phyloP scores from a whole-genome alignment of 2,888 invertebrate genomes.

The Pachymerium ferrugineum region DNA sequence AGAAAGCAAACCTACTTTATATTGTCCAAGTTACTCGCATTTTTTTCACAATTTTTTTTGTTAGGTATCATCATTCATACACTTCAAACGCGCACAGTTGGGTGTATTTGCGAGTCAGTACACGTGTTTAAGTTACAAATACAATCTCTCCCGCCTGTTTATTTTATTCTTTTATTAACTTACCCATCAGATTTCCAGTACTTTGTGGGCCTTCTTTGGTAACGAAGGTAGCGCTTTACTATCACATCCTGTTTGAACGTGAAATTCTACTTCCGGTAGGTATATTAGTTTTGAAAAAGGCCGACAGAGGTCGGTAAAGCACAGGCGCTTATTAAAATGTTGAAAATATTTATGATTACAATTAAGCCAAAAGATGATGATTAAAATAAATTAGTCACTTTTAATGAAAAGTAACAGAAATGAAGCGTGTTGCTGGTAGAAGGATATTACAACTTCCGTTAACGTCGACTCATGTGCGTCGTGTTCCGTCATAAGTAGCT shows the following conservation, averaged over 20 bases:
- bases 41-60: slow-evolving; percentile 13
- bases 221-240: slow-evolving; percentile 23
- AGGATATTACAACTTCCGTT: no score
- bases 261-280: background rate
- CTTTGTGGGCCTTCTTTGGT: slow-evolving; percentile 19
- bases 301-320: background rate
- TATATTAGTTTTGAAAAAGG: background rate
- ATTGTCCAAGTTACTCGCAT: slow-evolving; percentile 15
- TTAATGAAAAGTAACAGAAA: no score
- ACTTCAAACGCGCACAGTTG: background rate
- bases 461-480: no score
- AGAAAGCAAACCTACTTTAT: slow-evolving; percentile 24
- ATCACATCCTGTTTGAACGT: slow-evolving; percentile 19
- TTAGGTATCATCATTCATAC: background rate
- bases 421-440: no score
- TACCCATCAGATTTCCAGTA: slow-evolving; percentile 18
- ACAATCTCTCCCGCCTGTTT: background rate
- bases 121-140: background rate
- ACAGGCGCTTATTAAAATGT: no score
- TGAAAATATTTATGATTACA: no score
- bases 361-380: no score
- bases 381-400: no score
- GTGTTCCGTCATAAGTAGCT: no score
- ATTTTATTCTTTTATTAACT: background rate
- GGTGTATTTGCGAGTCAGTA: background rate